A percentile compares a stretch with the other conserved stretches of the same genome.
These are phyloP conservation scores for Odocoileus virginianus DNA, from an alignment of 2,113 vertebrate species.

Conservation along the genomic window DNA sequence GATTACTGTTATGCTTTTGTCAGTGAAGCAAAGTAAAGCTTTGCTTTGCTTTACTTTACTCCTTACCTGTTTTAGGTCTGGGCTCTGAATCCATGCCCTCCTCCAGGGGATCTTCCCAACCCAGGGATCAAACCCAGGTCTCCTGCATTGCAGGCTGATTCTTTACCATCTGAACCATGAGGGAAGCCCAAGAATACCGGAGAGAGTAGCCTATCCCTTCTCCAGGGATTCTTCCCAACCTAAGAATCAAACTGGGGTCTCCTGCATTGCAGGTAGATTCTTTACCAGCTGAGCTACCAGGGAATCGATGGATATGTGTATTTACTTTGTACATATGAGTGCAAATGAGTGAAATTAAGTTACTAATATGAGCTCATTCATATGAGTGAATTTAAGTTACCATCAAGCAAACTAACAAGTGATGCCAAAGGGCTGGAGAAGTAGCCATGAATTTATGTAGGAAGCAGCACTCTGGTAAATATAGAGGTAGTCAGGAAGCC, in stretches of 20 bases:
- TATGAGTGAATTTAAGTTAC: neutral
- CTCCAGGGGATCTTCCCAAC: neutral
- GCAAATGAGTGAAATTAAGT: neutral
- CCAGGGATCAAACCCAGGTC: neutral
- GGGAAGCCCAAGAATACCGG: neutral
- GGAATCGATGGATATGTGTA: neutral
- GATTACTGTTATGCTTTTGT: neutral
- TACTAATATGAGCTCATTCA: neutral
- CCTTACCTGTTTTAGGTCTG: neutral
- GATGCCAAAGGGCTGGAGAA: neutral
- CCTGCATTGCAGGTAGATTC: neutral
- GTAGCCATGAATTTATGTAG: neutral
- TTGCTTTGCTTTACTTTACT: too few relatives aligned
- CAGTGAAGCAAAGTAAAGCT: neutral
- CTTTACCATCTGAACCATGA: neutral
- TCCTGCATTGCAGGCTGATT: neutral
- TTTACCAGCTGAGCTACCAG: neutral
- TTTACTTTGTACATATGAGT: neutral
- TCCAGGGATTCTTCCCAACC: neutral
- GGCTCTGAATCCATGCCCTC: neutral
- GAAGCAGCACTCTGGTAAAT: neutral
- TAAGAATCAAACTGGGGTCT: neutral
- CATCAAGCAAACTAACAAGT: neutral
- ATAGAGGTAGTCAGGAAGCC: neutral
- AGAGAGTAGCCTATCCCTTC: neutral